Base-by-base conservation (phyloP, 2,888 invertebrate species). In the Rhyacophila evoluta region DNA sequence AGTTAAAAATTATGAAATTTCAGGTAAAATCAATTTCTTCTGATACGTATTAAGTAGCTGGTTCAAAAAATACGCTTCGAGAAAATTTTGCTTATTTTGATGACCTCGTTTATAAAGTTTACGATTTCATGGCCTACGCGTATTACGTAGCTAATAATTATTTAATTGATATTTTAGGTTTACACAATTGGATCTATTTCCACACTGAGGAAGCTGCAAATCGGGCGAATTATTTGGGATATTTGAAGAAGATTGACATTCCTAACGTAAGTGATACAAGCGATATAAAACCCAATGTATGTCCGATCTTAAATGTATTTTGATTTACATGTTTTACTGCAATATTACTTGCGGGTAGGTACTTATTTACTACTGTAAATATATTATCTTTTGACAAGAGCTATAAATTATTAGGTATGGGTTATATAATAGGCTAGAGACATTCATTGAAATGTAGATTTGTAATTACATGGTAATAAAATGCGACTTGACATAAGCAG, bases 151-250 rank as follows among this genome's bases (percentile, higher is more conserved):
- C n/a, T 41, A 11, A 41, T 41, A 5, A 41, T 12, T 41, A 41
- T 41, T 41, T 41, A 41, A 41, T 12, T 2, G 41, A 3, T 41
- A 12, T 84, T 85, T 79, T 88, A 85, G 97, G 97, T 6, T 89
- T 98, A 82, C 98, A 98, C 86, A 97, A 96, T 86, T 98, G 98
- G 97, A 89, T 98, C 33, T 95, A 95, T 86, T 96, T 95, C 84
- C 91, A 92, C 77, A 91, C 91, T 79, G 94, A 96, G 87, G 97
- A 98, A 88, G 85, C 87, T 55, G 92, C 91, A 0, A 92, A 93
- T 74, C 89, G 91, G 67, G 89, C 92, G 0, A 93, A 97, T 86
- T 96, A 97, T 87, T 91, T 95, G 83, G 96, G 96, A 11, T 95
- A 95, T 84, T 87, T 94, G 83, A 94, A 94, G 84, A 93, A 93